These are phyloP conservation scores for Suncus etruscus DNA, from an alignment of 2,113 vertebrate species.

Conservation along the genomic window DNA sequence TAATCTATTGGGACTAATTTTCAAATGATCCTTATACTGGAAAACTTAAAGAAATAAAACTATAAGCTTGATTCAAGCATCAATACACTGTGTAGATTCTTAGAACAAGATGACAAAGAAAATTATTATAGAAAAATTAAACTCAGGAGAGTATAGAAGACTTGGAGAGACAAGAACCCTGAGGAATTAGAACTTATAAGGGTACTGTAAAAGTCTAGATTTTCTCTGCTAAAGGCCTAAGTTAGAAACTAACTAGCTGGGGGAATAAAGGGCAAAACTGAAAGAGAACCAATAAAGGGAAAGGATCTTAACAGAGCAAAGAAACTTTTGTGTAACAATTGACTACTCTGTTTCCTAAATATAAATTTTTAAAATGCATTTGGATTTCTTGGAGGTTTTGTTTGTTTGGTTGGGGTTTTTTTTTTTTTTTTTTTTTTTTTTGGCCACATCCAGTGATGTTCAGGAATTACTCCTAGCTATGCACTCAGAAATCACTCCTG, in stretches of 20 bases:
- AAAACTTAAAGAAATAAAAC: constrained; percentile 41
- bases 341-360: neutral
- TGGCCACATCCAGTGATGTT: too few species aligned
- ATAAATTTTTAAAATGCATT: neutral
- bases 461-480: too few species aligned
- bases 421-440: too few species aligned
- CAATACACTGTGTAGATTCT: neutral
- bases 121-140: constrained; percentile 39
- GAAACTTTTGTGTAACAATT: constrained; percentile 8
- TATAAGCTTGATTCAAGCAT: constrained; percentile 29
- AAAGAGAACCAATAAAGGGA: neutral
- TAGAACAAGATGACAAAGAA: neutral
- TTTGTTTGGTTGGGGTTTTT: too few species aligned
- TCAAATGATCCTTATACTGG: neutral
- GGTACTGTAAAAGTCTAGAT: neutral
- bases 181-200: neutral
- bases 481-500: too few species aligned
- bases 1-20: neutral
- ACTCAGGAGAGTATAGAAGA: neutral
- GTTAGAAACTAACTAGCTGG: neutral
- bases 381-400: constrained; percentile 20
- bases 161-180: neutral
- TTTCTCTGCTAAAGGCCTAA: neutral
- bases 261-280: neutral
- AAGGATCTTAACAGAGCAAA: neutral